Conservation (phyloP, 2,113 vertebrate genomes). For the Calyptomena viridis region DNA sequence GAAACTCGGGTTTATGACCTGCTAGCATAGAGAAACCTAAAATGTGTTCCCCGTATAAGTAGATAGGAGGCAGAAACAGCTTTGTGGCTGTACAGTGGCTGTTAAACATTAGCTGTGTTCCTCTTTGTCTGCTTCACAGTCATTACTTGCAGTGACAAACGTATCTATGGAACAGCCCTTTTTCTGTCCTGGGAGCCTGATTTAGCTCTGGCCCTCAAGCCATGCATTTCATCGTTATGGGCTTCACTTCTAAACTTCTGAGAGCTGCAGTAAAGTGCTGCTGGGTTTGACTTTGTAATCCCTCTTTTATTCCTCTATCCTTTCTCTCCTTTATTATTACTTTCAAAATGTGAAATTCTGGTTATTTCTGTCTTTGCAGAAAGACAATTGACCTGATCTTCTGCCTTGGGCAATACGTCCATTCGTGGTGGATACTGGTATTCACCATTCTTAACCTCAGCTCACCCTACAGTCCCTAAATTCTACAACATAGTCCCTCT, state of each 20-base stretch:
- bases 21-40: neutral
- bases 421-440: neutral
- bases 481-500: neutral
- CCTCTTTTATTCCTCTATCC: neutral
- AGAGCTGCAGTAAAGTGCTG: constrained; percentile 19
- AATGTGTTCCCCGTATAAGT: neutral
- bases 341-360: neutral
- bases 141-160: constrained; percentile 13
- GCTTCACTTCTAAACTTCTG: neutral
- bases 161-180: neutral
- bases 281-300: neutral
- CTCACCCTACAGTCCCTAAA: neutral
- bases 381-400: neutral
- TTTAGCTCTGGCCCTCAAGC: constrained; percentile 46
- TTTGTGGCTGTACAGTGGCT: neutral
- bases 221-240: neutral
- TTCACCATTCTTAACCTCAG: neutral
- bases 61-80: neutral
- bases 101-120: neutral
- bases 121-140: neutral
- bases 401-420: neutral
- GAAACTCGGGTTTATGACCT: neutral
- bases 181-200: constrained; percentile 33
- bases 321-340: no score
- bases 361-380: neutral